Base-by-base conservation (phyloP, 2,113 vertebrate genomes). In the Aptenodytes patagonicus region DNA sequence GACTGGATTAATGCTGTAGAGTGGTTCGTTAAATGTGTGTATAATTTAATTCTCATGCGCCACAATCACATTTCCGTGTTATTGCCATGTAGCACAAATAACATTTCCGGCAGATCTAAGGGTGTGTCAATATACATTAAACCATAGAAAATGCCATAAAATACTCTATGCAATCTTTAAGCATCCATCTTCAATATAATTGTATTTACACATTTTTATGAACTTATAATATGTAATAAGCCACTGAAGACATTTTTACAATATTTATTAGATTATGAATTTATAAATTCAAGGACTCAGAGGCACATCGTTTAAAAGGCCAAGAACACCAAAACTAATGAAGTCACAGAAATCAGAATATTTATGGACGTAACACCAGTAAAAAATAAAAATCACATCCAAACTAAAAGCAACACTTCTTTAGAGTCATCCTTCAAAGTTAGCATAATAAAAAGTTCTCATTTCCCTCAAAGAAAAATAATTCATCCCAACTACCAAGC, bases 271-370 rank as follows among this genome's bases (percentile, higher is more conserved):
- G 97, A 97, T 98, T 98, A 98, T 97, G 98, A 98, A 98, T 98
- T 98, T 98, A 98, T 98, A 98, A 98, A 98, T 97, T 97, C 96
- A 98, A 97, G 97, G 97, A 98, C 97, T 98, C 95, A 96, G 98
- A 99, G 98, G 98, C 98, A 99, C 98, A 97, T 98, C 97, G 97
- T 98, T 98, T 97, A 97, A 97, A 98, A 98, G 98, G 98, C 98
- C 97, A 96, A 98, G 82, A 97, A 96, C 97, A 98, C 97, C 76
- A n/a, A 97, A 98, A 97, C 91, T 97, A 98, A 98, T 95, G 96
- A 96, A 98, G 89, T 98, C 97, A 98, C 95, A 96, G 97, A 97
- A 97, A 26, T 70, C 88, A 87, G 94, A 97, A 82, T 91, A 97
- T 90, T 96, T 95, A 96, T 95, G 96, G 97, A 98, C 96, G 44